These are phyloP conservation scores for Meriones psammophilus DNA, from an alignment of 2,797 vertebrate genomes.

Conservation along the genomic window DNA sequence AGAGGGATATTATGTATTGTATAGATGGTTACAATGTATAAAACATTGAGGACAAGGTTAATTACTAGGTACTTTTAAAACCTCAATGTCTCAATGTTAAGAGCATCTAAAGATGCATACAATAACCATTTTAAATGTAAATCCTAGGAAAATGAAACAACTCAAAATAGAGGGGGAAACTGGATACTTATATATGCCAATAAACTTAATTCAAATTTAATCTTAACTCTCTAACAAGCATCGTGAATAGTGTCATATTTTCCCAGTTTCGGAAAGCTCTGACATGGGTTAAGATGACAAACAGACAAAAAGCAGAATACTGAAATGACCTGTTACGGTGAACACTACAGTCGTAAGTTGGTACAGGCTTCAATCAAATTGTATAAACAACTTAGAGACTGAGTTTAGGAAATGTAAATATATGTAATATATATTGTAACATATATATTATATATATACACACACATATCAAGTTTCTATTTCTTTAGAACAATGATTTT, in stretches of 20 bases:
- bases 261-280: conserved; percentile 76
- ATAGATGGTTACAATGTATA: not conserved
- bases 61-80: conserved; percentile 36
- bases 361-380: conserved; percentile 88
- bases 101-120: conserved; percentile 11
- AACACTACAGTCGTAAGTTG: conserved; percentile 90
- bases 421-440: not conserved
- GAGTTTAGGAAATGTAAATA: conserved; percentile 63
- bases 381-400: conserved; percentile 72
- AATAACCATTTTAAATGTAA: conserved; percentile 60
- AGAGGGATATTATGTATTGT: not conserved
- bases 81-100: conserved; percentile 35
- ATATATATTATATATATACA: not conserved
- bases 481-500: conserved; percentile 40
- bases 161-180: conserved; percentile 51
- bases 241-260: conserved; percentile 61
- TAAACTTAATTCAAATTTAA: conserved; percentile 63
- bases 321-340: conserved; percentile 78
- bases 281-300: conserved; percentile 78
- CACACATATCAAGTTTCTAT: conserved; percentile 31
- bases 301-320: conserved; percentile 80
- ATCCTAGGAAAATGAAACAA: conserved; percentile 69
- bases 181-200: conserved; percentile 57
- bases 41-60: not conserved
- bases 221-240: conserved; percentile 49